Evolutionary conservation across 2,888 invertebrate species (phyloP).

Genomic region (Rhagophthalmus giganteus): DNA sequence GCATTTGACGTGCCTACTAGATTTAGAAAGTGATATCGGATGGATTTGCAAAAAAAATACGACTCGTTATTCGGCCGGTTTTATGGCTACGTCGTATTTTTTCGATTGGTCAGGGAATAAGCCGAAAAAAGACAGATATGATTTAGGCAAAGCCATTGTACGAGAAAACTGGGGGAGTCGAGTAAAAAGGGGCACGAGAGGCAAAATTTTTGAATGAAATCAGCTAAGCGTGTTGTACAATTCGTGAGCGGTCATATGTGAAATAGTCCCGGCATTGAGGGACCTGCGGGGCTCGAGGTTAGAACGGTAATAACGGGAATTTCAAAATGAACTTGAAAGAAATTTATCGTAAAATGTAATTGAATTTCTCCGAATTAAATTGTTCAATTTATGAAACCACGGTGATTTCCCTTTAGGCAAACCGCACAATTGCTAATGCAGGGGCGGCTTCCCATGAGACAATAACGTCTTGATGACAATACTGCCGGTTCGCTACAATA

Average conservation of each 20-base stretch:
- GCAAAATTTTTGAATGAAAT: slow-evolving; percentile 60
- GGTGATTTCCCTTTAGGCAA: slow-evolving; percentile 53
- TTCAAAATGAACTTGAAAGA: slow-evolving; percentile 52
- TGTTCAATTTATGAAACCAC: slow-evolving; percentile 56
- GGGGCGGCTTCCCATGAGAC: slow-evolving; percentile 37
- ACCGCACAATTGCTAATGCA: slow-evolving; percentile 42
- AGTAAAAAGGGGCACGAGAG: slow-evolving; percentile 45
- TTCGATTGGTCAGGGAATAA: slow-evolving; percentile 9
- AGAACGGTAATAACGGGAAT: slow-evolving; percentile 47
- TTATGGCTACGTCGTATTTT: slow-evolving; percentile 27
- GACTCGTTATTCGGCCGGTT: slow-evolving; percentile 13
- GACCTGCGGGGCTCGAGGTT: slow-evolving; percentile 29
- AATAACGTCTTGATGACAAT: slow-evolving; percentile 40
- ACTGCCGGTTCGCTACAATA: slow-evolving; percentile 2
- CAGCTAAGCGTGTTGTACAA: slow-evolving; percentile 68
- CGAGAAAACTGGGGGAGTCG: slow-evolving; percentile 32
- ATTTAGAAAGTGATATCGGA: slow-evolving; percentile 37
- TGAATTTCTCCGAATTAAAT: slow-evolving; percentile 55
- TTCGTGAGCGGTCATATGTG: slow-evolving; percentile 68
- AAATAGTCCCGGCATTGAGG: slow-evolving; percentile 61
- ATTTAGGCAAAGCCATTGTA: slow-evolving; percentile 33
- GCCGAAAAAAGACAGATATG: slow-evolving; percentile 25
- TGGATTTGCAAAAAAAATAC: slow-evolving; percentile 28
- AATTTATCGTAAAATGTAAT: slow-evolving; percentile 47
- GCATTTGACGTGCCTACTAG: slow-evolving; percentile 38